phyloP scores from a whole-genome alignment of 2,888 invertebrate genomes.

The Heliconius sara region DNA sequence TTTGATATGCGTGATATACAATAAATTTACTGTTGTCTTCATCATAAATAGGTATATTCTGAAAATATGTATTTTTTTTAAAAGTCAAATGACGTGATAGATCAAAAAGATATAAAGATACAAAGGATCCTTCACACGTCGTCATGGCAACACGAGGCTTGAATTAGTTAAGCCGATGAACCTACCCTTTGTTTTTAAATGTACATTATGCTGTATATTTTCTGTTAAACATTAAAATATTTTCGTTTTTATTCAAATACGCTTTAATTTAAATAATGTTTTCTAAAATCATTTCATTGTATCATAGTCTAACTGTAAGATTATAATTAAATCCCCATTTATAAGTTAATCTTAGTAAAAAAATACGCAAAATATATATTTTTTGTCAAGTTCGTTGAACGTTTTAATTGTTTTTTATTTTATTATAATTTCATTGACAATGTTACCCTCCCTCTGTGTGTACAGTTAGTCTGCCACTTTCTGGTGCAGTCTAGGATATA shows the following conservation, averaged over 20 bases:
- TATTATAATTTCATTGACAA: not conserved
- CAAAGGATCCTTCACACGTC: conserved; percentile 61
- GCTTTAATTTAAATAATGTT: too few relatives aligned
- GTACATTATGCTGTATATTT: conserved; percentile 44
- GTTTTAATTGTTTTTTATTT: not conserved
- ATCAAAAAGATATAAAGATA: conserved; percentile 68
- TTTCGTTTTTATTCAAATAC: not conserved
- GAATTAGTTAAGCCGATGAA: conserved; percentile 77
- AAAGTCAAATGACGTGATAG: conserved; percentile 59
- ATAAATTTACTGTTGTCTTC: not conserved
- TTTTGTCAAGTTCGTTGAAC: not conserved
- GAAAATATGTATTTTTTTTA: not conserved
- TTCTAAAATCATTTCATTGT: too few relatives aligned
- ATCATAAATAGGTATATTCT: not conserved
- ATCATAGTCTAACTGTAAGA: not conserved
- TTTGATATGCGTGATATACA: not conserved
- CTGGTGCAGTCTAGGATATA: conserved; percentile 54
- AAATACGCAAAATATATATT: not conserved
- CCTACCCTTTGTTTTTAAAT: conserved; percentile 58
- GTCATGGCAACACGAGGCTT: conserved; percentile 67
- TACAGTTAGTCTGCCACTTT: conserved; percentile 42
- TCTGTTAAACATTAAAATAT: not conserved
- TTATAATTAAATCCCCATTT: not conserved
- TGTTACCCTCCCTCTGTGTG: not conserved
- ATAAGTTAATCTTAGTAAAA: not conserved